A percentile compares a stretch with the other conserved stretches of the same genome.
Conservation (phyloP, 1,140 invertebrate genomes). For the Drosophila repleta region DNA sequence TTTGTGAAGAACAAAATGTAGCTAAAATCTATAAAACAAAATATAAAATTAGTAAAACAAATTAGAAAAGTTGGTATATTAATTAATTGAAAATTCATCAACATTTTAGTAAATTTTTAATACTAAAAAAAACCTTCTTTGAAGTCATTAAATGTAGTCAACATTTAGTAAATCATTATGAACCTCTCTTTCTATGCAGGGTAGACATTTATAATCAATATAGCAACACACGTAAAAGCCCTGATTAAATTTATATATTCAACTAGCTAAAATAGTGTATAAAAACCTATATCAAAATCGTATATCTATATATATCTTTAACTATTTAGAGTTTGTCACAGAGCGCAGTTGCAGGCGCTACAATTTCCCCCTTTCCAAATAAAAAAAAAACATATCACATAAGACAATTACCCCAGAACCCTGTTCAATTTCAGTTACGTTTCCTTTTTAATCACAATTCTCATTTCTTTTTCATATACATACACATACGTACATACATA, state of each 20-base stretch:
- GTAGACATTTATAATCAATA: background rate
- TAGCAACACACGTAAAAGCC: too few relatives aligned
- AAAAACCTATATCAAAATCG: constrained; percentile 7
- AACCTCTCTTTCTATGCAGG: background rate
- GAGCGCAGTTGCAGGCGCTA: constrained; percentile 16
- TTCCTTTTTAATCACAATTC: constrained; percentile 9
- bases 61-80: too few relatives aligned
- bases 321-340: constrained; percentile 23
- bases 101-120: background rate
- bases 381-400: constrained; percentile 26
- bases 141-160: background rate
- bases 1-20: background rate
- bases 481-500: constrained; percentile 14
- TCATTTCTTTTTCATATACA: constrained; percentile 11
- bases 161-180: constrained; percentile 2
- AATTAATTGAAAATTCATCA: background rate
- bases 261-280: background rate
- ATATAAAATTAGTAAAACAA: background rate
- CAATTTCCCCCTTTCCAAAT: constrained; percentile 13
- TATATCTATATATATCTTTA: constrained; percentile 5
- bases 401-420: constrained; percentile 40
- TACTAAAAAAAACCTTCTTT: background rate
- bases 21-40: background rate
- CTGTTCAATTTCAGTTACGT: constrained; percentile 24
- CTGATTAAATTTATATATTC: background rate